A percentile compares a stretch with the other conserved stretches of the same genome.
Evolutionary conservation across 2,797 vertebrate genomes (phyloP).

Genomic region (Oreochromis grahami): DNA sequence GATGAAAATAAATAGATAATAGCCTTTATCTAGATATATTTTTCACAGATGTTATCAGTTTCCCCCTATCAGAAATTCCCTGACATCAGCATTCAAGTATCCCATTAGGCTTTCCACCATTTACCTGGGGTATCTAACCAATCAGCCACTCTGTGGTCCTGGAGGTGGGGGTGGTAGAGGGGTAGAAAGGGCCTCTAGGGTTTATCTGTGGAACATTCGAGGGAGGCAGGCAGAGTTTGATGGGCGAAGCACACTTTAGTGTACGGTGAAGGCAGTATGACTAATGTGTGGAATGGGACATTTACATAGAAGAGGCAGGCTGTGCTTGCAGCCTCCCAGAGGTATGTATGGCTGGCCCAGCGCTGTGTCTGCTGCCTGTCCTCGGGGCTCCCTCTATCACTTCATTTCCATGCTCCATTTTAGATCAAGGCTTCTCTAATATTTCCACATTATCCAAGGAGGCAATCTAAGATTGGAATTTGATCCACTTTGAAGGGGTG

Average conservation of each 20-base stretch:
- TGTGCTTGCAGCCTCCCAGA: conserved; percentile 71
- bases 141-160: conserved; percentile 55
- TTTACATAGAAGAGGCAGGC: conserved; percentile 77
- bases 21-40: conserved; percentile 4
- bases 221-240: conserved; percentile 70
- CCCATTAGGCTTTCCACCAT: conserved; percentile 57
- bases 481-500: conserved; percentile 73
- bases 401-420: conserved; percentile 81
- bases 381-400: conserved; percentile 76
- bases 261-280: conserved; percentile 72
- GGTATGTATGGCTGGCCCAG: conserved; percentile 68
- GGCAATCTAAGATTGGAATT: conserved; percentile 81
- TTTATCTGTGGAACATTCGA: conserved; percentile 72
- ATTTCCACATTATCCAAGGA: conserved; percentile 78
- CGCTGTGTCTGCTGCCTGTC: conserved; percentile 70
- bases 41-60: conserved; percentile 34
- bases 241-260: conserved; percentile 72
- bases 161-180: conserved; percentile 50
- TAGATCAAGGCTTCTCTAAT: conserved; percentile 79
- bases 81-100: conserved; percentile 60
- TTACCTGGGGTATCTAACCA: conserved; percentile 69
- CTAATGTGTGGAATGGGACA: conserved; percentile 77
- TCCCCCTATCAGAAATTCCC: conserved; percentile 35
- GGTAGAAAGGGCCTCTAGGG: conserved; percentile 64
- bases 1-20: neutral